These are phyloP conservation scores for Osmerus mordax DNA, from an alignment of 2,113 vertebrate genomes.

Conservation along the genomic window DNA sequence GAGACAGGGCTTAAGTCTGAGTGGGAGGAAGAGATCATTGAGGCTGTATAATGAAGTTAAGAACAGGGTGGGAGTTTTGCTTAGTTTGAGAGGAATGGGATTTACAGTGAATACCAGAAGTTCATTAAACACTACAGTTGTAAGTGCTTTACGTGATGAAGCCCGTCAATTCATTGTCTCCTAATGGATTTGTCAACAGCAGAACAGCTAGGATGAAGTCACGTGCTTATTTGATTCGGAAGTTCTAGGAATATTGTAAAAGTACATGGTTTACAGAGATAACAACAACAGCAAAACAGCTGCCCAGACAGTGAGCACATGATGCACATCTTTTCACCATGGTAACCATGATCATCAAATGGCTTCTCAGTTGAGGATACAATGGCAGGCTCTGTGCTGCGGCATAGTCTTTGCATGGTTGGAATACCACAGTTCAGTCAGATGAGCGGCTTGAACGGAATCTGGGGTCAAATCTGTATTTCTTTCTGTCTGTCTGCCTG, in stretches of 20 bases:
- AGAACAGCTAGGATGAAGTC: neutral
- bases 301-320: conserved; percentile 28
- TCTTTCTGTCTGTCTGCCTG: neutral
- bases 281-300: conserved; percentile 1
- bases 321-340: conserved; percentile 3
- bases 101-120: conserved; percentile 6
- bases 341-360: conserved; percentile 26
- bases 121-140: neutral
- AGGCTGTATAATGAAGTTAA: conserved; percentile 3
- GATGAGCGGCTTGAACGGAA: conserved; percentile 22
- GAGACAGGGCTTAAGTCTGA: neutral
- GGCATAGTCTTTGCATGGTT: conserved; percentile 20
- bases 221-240: neutral
- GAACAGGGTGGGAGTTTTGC: neutral
- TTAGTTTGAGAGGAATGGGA: neutral
- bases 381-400: conserved; percentile 37
- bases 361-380: conserved; percentile 17
- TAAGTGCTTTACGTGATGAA: too few species aligned
- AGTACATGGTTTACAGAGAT: conserved; percentile 7
- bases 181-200: neutral
- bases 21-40: neutral
- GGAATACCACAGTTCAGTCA: conserved; percentile 28
- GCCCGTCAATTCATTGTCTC: too few species aligned
- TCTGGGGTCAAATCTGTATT: neutral
- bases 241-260: neutral